Evolutionary conservation across 1,140 invertebrate genomes (phyloP).

Genomic region (Bombus breviceps): DNA sequence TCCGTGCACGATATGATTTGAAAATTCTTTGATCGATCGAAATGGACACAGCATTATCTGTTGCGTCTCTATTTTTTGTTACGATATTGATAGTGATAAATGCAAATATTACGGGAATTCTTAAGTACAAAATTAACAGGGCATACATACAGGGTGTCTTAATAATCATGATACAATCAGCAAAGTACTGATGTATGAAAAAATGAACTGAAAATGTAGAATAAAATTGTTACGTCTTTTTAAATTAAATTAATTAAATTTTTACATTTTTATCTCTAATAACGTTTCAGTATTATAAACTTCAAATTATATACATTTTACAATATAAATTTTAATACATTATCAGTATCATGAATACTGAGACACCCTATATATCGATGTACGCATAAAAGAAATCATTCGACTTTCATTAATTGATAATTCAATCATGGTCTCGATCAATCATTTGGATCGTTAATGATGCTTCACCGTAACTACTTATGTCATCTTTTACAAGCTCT

Average conservation of each 20-base stretch:
- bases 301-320: no score
- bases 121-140: slow-evolving; percentile 14
- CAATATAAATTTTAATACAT: no score
- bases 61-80: neutral
- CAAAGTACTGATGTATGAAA: neutral
- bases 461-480: neutral
- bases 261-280: no score
- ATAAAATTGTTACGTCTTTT: neutral
- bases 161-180: neutral
- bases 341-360: neutral
- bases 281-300: no score
- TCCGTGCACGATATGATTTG: slow-evolving; percentile 26
- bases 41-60: slow-evolving; percentile 9
- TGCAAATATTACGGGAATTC: slow-evolving; percentile 3
- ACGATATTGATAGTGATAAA: neutral
- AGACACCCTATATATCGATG: neutral
- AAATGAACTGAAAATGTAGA: neutral
- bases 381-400: neutral
- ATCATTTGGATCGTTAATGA: neutral
- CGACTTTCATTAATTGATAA: neutral
- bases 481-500: slow-evolving; percentile 8
- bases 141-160: neutral
- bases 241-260: no score
- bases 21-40: slow-evolving; percentile 27
- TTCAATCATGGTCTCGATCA: neutral